Evolutionary conservation across 2,797 vertebrate species (phyloP).

Genomic region (Eospalax fontanierii): DNA sequence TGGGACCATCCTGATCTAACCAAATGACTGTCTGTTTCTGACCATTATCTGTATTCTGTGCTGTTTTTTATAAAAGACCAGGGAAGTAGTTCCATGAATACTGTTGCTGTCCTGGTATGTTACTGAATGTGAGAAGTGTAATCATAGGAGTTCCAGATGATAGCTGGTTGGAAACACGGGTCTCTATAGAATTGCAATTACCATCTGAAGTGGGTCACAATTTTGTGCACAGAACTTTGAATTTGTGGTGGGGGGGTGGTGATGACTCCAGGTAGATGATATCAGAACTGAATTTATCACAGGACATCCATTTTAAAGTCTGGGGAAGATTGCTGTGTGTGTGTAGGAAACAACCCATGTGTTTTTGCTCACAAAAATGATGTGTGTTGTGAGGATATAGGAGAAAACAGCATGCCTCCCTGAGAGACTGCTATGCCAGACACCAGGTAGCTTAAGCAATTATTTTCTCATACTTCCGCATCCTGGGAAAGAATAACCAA

Average conservation of each 20-base stretch:
- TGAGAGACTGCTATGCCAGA: neutral
- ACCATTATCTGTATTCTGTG: neutral
- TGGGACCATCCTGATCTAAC: neutral
- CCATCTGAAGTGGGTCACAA: neutral
- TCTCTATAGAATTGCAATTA: neutral
- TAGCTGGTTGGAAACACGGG: neutral
- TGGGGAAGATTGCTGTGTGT: neutral
- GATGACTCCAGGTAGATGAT: neutral
- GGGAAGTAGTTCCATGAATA: neutral
- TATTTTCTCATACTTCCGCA: neutral
- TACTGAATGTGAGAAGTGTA: neutral
- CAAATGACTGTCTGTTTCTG: neutral
- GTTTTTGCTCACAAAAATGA: neutral
- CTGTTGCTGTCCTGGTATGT: neutral
- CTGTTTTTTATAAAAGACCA: neutral
- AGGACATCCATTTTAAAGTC: neutral
- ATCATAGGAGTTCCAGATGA: neutral
- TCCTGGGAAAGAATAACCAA: neutral
- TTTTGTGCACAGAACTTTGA: neutral
- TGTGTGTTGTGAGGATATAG: neutral
- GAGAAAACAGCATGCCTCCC: neutral
- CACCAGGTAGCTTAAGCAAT: neutral
- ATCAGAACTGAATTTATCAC: neutral
- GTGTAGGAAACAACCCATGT: neutral
- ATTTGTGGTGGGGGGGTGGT: neutral